These are phyloP conservation scores for Parambassis ranga DNA, from an alignment of 2,797 vertebrate genomes.

Conservation along the genomic window DNA sequence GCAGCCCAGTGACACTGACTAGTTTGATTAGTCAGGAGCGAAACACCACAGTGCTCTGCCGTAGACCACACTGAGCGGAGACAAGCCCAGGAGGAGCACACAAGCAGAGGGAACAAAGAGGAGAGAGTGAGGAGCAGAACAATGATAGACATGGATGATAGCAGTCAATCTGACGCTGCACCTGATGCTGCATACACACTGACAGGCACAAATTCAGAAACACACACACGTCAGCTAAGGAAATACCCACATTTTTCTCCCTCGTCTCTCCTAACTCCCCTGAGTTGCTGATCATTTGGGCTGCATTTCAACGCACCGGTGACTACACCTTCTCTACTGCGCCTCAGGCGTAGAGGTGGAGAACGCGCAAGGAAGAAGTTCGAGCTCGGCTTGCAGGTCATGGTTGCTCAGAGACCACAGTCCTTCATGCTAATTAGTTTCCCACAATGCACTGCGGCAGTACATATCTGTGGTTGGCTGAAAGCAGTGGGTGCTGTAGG, in stretches of 20 bases:
- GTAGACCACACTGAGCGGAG: constrained; percentile 63
- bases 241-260: constrained; percentile 62
- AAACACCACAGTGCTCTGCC: constrained; percentile 41
- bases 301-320: constrained; percentile 75
- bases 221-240: constrained; percentile 53
- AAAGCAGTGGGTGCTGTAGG: constrained; percentile 51
- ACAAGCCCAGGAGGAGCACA: constrained; percentile 30
- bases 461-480: constrained; percentile 56
- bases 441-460: constrained; percentile 74
- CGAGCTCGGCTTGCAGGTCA: constrained; percentile 73
- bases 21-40: constrained; percentile 71
- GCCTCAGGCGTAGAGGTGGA: constrained; percentile 77
- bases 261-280: constrained; percentile 47
- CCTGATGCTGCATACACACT: constrained; percentile 31
- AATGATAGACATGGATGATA: constrained; percentile 54
- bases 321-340: constrained; percentile 74
- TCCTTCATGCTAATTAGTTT: constrained; percentile 78
- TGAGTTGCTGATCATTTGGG: constrained; percentile 68
- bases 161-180: constrained; percentile 58
- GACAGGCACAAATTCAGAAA: constrained; percentile 42
- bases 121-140: constrained; percentile 28
- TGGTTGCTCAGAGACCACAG: constrained; percentile 76
- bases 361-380: constrained; percentile 56
- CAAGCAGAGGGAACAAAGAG: constrained; percentile 40
- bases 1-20: constrained; percentile 69